Base-by-base conservation (phyloP, 1,140 invertebrate genomes). In the Scaptomyza montana region DNA sequence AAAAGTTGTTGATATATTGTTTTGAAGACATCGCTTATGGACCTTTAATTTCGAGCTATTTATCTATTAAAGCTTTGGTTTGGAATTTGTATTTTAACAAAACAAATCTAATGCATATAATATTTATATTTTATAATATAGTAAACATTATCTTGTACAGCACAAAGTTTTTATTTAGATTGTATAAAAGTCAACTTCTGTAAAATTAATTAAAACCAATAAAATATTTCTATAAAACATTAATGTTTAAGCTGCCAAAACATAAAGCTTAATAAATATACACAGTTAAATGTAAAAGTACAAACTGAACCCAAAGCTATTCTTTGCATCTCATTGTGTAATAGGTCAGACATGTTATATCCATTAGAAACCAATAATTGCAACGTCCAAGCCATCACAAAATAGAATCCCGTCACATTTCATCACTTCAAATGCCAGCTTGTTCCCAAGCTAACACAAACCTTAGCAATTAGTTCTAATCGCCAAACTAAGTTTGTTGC, bases 401-500 rank as follows among this genome's bases (percentile, higher is more conserved):
- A 33, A 43, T 13, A 61, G 56, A 73, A 61, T 73, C 56, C 51
- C 55, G 64, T 68, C 36, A 3, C 51, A 62, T 60, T 80, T 56
- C 77, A n/a, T 45, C 46, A 55, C 43, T 13, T 46, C 0, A 75
- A 64, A 62, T 63, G 47, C 54, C 61, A 57, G 16, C 43, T 2
- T 50, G 21, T 74, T 57, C 43, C 54, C 75, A 69, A 67, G 69
- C 41, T 33, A 54, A 46, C 30, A 2, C 9, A 25, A 25, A 25
- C 2, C 39, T 8, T 30, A 41, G 16, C 72, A 75, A 77, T 71
- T 71, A 78, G 72, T 77, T 69, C 73, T 62, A 70, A 66, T 57
- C 46, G 43, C 12, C 51, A 43, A 36, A 53, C 63, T 55, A 56
- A 56, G 82, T 86, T 86, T 78, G 82, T 87, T 86, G 84, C 84